phyloP scores from a whole-genome alignment of 1,140 invertebrate species.

The Belonocnema kinseyi region DNA sequence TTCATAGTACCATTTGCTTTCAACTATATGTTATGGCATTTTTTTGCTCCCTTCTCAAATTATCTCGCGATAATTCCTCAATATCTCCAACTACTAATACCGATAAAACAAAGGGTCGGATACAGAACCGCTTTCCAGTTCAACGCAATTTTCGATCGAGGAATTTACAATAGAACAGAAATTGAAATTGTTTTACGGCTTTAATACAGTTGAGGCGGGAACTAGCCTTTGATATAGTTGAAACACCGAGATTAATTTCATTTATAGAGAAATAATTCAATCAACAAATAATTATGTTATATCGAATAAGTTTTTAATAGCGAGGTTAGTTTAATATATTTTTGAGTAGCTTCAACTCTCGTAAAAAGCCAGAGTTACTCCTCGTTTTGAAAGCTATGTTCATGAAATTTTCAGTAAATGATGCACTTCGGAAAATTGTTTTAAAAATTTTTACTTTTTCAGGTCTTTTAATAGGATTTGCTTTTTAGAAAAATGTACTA shows the following conservation, averaged over 20 bases:
- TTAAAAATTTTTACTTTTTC: too few species aligned
- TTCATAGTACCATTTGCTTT: not conserved
- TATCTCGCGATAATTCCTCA: not conserved
- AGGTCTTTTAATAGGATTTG: too few species aligned
- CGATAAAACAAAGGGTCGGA: not conserved
- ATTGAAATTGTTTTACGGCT: slow-evolving; percentile 30
- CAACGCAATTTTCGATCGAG: not conserved
- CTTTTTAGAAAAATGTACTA: too few species aligned
- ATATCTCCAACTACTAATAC: not conserved
- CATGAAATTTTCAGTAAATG: too few species aligned
- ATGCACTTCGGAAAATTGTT: too few species aligned
- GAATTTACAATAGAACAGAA: slow-evolving; percentile 22
- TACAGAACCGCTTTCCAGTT: slow-evolving; percentile 6
- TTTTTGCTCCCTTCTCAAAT: not conserved
- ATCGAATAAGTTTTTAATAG: too few species aligned
- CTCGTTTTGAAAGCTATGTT: too few species aligned
- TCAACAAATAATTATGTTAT: too few species aligned
- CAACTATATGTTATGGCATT: not conserved
- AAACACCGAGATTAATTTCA: not conserved
- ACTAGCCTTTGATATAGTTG: slow-evolving; percentile 10
- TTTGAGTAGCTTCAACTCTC: too few species aligned
- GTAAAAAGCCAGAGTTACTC: too few species aligned
- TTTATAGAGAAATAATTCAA: not conserved
- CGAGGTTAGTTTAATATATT: too few species aligned
- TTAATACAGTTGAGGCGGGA: slow-evolving; percentile 11